Base-by-base conservation (phyloP, 2,888 invertebrate genomes). In the Dysmachus trigonus region DNA sequence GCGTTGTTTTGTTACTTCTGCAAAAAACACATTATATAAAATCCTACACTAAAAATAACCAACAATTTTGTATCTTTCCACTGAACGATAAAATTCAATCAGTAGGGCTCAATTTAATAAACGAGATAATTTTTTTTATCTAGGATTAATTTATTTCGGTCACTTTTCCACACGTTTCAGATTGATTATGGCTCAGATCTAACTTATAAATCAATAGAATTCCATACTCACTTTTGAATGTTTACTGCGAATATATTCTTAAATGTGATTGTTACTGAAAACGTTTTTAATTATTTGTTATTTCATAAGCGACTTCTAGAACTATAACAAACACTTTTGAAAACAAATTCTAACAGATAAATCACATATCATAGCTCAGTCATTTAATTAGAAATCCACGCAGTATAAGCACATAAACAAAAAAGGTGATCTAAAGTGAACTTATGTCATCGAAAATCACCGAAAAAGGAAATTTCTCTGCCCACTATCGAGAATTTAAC, bases 381-480 rank as follows among this genome's bases (percentile, higher is more conserved):
- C 8, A 33, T 33, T 74, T 33, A n/a, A 74, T 30, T 74, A 18
- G 15, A 35, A 74, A n/a, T 33, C 33, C 74, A 74, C 74, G 74
- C 74, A 35, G 30, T 5, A 10, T 33, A 30, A 30, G n/a, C n/a
- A 72, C 22, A 13, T 72, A 31, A 33, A 35, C 31, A 35, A 74
- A 35, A 15, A 74, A 74, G 74, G 74, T 35, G 74, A 74, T 74
- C 33, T 74, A 74, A 74, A 18, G 74, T 76, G 41, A 35, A 38
- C 62, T 76, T 76, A 76, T 76, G 76, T 76, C 73, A 73, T 73
- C 35, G 33, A 33, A 6, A 13, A 35, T 41, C 22, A 35, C 76
- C 76, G 8, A 41, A 76, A 22, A 41, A 27, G 35, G 76, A 8
- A 76, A 18, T 76, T 41, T 4, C 38, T 38, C 76, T 38, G 18